These are phyloP conservation scores for Anabacerthia variegaticeps DNA, from an alignment of 2,797 vertebrate genomes.

Conservation along the genomic window DNA sequence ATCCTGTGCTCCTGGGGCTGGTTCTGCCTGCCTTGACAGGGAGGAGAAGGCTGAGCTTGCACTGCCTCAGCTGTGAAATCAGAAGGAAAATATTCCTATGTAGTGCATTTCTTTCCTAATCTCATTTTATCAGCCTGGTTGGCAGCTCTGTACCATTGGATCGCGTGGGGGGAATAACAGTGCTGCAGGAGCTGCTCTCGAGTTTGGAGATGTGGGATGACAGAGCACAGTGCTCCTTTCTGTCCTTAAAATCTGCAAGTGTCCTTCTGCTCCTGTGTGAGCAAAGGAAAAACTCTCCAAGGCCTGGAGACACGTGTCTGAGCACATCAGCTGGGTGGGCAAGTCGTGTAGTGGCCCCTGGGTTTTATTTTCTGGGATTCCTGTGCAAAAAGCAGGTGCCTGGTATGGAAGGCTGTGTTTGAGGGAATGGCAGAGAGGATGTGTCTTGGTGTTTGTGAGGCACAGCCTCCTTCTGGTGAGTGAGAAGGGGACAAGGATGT, in stretches of 20 bases:
- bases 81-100: neutral
- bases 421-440: accelerated
- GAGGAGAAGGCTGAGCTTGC: neutral
- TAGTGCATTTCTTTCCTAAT: neutral
- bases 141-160: neutral
- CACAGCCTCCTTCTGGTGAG: neutral
- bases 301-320: neutral
- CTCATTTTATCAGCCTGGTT: neutral
- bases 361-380: neutral
- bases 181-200: neutral
- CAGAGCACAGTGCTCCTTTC: neutral
- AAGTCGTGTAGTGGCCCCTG: accelerated
- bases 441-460: accelerated
- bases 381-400: neutral
- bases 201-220: neutral
- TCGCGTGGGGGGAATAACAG: neutral
- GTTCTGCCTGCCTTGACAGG: neutral
- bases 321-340: neutral
- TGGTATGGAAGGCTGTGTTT: neutral
- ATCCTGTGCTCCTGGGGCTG: neutral
- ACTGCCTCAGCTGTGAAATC: neutral
- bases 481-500: neutral
- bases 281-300: accelerated
- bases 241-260: neutral
- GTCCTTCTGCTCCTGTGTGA: neutral